Evolutionary conservation across 2,113 vertebrate genomes (phyloP).

Genomic region (Perognathus longimembris): DNA sequence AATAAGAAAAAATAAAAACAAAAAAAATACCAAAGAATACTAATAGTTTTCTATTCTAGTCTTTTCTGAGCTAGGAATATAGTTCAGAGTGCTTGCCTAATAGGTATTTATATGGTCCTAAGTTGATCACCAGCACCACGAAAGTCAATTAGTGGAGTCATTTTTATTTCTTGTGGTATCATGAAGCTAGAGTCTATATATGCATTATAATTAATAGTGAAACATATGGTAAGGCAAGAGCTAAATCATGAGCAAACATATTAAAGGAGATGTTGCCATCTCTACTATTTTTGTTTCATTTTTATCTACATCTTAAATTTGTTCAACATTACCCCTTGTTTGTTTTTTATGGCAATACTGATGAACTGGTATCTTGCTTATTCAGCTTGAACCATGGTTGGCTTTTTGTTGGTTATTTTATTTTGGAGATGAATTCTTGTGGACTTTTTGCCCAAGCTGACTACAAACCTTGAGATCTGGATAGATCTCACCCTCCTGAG

Average conservation of each 20-base stretch:
- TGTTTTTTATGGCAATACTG: background rate
- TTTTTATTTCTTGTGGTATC: slow-evolving; percentile 43
- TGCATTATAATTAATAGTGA: slow-evolving; percentile 30
- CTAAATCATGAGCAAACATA: background rate
- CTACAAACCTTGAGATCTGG: too few species aligned
- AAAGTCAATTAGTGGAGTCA: background rate
- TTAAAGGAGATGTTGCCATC: background rate
- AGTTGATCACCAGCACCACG: background rate
- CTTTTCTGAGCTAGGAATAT: slow-evolving; percentile 22
- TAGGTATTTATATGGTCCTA: background rate
- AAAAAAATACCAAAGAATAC: background rate
- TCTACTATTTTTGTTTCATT: background rate
- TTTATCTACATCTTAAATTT: background rate
- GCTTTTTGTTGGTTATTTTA: too few species aligned
- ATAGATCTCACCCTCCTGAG: too few species aligned
- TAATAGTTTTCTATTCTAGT: background rate
- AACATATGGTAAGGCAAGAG: background rate
- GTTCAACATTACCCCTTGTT: background rate
- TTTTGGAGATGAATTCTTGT: too few species aligned
- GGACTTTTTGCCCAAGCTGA: too few species aligned
- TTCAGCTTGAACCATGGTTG: background rate
- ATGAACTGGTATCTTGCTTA: too few species aligned
- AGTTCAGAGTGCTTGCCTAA: background rate
- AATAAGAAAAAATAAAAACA: too few species aligned
- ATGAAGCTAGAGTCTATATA: slow-evolving; percentile 13